A percentile compares a stretch with the other conserved stretches of the same genome.
Conservation (phyloP, 2,888 invertebrate species). For the Eristalis pertinax region DNA sequence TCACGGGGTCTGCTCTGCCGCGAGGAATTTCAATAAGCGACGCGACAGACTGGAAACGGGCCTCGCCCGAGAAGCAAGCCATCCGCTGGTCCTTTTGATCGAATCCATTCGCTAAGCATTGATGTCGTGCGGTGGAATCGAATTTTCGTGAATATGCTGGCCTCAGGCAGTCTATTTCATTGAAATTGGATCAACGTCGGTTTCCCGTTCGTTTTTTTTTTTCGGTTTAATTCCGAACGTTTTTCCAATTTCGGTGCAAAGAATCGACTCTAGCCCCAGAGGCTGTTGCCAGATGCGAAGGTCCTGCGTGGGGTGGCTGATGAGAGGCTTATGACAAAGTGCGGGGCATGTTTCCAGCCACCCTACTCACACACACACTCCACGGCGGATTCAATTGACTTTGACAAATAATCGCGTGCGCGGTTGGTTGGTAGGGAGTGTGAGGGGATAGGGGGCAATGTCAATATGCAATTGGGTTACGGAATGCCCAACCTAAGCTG, state of each 20-base stretch:
- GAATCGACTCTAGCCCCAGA: background rate
- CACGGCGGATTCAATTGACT: constrained; percentile 40
- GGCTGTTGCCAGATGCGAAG: background rate
- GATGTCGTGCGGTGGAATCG: constrained; percentile 14
- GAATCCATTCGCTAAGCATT: constrained; percentile 2
- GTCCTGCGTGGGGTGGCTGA: background rate
- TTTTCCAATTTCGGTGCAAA: constrained; percentile 38
- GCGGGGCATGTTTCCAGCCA: background rate
- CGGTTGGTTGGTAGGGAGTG: too few species aligned
- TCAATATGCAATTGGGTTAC: constrained; percentile 21
- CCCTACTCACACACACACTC: background rate
- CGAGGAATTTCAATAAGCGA: constrained; percentile 29
- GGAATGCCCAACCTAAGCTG: constrained; percentile 27
- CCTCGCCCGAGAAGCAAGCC: background rate
- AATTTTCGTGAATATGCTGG: constrained; percentile 16
- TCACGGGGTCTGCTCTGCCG: background rate
- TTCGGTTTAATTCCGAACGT: constrained; percentile 38
- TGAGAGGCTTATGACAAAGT: background rate
- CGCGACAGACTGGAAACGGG: constrained; percentile 21
- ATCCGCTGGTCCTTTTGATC: constrained; percentile 15
- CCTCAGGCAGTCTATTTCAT: constrained; percentile 36
- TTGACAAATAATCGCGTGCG: constrained; percentile 35
- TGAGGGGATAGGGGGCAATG: background rate
- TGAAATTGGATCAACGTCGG: constrained; percentile 35
- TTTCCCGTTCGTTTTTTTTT: background rate